Base-by-base conservation (phyloP, 2,113 vertebrate species). In the Diphyllodes magnificus region DNA sequence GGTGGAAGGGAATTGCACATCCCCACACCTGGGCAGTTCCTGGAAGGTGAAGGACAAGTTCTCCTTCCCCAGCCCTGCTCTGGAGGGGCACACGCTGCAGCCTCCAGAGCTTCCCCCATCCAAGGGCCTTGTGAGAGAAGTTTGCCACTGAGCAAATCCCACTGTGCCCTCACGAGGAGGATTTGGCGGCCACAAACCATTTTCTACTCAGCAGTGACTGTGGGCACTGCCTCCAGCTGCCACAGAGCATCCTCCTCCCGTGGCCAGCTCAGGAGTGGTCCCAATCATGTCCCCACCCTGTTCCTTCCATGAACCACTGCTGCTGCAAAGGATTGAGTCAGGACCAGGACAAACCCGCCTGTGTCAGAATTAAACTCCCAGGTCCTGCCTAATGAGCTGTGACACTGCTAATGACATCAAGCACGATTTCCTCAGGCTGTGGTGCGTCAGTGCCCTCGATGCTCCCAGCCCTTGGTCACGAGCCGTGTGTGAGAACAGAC, bases 271-370 rank as follows among this genome's bases (percentile, higher is more conserved):
- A 2, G 42, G 18, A 57, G 25, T 6, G 7, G 5, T 21, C 25
- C 82, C 49, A 2, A 18, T 11, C 7, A 0, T 23, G 30, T 47
- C 45, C 53, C 24, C 11, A 13, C 20, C 21, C 5, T 0, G 0
- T 44, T 17, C 63, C 44, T 66, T 44, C 47, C 15, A 8, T 2
- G n/a, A 61, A 17, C 66, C n/a, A 6, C 33, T 25, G 6, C 63
- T 27, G 40, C 89, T 23, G 39, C 6, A 2, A 57, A 59, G 57
- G 68, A 21, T 3, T 5, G 14, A 56, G n/a, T 13, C 6, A 13
- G 35, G 65, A 42, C 22, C 22, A 18, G 77, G 47, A 31, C 31
- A 40, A 57, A 20, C 27, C 27, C 10, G 12, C 7, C 45, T 3
- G 35, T 25, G 65, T 25, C 60, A 24, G 82, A 44, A 75, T 45